Evolutionary conservation across 2,797 vertebrate genomes (phyloP).

Genomic region (Periparus ater): DNA sequence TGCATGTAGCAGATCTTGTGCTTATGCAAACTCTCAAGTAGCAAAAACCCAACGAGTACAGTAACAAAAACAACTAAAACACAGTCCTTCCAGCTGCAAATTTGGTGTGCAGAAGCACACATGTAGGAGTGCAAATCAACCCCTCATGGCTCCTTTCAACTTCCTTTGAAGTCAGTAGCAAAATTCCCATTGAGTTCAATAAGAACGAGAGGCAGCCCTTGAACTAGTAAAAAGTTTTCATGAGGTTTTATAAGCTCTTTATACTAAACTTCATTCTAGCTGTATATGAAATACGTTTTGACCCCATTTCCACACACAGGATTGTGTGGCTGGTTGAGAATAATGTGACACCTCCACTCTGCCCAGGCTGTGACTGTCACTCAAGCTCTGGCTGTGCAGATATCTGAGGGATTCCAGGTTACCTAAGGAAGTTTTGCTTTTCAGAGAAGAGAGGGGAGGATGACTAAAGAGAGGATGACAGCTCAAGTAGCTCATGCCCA

Average conservation of each 20-base stretch:
- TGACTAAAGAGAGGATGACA: slow-evolving; percentile 5
- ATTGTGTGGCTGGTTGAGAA: neutral
- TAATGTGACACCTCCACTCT: neutral
- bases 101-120: slow-evolving; percentile 47
- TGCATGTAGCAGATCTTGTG: neutral
- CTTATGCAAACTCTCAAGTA: neutral
- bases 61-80: neutral
- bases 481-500: neutral
- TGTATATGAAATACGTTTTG: slow-evolving; percentile 24
- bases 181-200: slow-evolving; percentile 59
- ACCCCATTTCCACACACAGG: neutral
- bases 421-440: slow-evolving; percentile 1
- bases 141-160: slow-evolving; percentile 48
- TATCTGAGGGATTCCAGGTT: neutral
- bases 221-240: slow-evolving; percentile 43
- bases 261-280: slow-evolving; percentile 18
- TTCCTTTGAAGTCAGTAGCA: slow-evolving; percentile 64
- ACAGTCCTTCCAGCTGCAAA: slow-evolving; percentile 43
- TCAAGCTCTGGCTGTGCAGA: neutral
- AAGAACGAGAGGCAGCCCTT: slow-evolving; percentile 16
- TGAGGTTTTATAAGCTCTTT: slow-evolving; percentile 47
- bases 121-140: slow-evolving; percentile 47
- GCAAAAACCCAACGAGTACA: neutral
- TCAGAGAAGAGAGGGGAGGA: neutral
- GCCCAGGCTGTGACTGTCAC: neutral